These are phyloP conservation scores for Cnemophilus loriae DNA, from an alignment of 2,113 vertebrate genomes.

Conservation along the genomic window DNA sequence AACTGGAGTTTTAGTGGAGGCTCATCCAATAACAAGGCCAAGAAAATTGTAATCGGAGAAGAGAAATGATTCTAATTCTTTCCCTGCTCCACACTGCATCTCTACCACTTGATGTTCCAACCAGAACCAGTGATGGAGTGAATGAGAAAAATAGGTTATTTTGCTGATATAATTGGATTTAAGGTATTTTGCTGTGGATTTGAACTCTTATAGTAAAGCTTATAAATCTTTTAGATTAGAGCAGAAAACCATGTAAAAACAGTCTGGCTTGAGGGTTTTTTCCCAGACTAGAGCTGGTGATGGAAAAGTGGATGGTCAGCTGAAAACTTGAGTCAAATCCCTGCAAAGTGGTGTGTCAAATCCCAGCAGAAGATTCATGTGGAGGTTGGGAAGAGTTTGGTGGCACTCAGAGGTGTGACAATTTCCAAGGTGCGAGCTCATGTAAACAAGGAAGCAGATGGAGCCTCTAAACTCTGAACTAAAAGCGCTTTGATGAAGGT, in stretches of 20 bases:
- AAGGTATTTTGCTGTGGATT: background rate
- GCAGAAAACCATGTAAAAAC: background rate
- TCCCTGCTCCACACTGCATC: background rate
- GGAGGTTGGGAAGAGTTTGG: background rate
- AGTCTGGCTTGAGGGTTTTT: background rate
- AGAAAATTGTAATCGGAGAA: background rate
- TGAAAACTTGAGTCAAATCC: background rate
- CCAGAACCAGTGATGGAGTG: background rate
- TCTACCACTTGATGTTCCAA: background rate
- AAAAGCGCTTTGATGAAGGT: background rate
- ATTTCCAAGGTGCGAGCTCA: background rate
- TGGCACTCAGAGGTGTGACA: fast-evolving
- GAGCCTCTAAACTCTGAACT: background rate
- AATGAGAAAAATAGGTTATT: background rate
- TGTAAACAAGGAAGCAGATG: background rate
- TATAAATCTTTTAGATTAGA: background rate
- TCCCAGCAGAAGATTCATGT: background rate
- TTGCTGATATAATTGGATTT: background rate
- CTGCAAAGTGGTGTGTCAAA: background rate
- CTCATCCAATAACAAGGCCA: background rate
- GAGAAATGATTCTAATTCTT: background rate
- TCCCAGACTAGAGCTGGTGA: background rate
- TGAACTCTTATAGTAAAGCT: background rate
- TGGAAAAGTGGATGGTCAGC: background rate
- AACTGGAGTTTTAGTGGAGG: background rate